phyloP scores from a whole-genome alignment of 2,797 vertebrate species.

The Amazona ochrocephala region DNA sequence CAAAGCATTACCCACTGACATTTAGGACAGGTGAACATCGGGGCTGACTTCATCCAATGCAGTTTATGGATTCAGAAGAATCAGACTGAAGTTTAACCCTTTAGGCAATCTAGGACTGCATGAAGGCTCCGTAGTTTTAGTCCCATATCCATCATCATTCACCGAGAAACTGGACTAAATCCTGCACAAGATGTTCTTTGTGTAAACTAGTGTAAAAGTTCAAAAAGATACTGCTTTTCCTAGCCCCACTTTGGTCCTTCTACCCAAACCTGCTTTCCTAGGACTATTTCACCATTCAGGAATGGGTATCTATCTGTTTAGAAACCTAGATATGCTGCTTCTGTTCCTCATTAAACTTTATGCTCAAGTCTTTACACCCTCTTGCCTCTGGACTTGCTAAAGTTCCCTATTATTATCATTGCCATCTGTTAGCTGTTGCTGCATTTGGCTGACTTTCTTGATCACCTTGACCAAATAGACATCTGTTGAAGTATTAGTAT shows the following conservation, averaged over 20 bases:
- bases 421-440: neutral
- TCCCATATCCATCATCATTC: neutral
- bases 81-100: neutral
- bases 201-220: neutral
- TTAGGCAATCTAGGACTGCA: neutral
- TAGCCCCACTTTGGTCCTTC: neutral
- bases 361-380: neutral
- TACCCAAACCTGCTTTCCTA: neutral
- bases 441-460: neutral
- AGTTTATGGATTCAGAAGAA: neutral
- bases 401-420: neutral
- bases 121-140: neutral
- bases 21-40: neutral
- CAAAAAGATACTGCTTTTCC: neutral
- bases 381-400: neutral
- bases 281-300: neutral
- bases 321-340: neutral
- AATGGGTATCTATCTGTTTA: neutral
- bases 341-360: neutral
- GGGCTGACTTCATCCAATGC: neutral
- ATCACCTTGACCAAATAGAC: neutral
- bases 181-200: neutral
- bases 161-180: neutral
- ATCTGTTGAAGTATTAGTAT: neutral
- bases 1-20: neutral